Evolutionary conservation across 2,888 invertebrate genomes (phyloP).

Genomic region (Sacculina carcini): DNA sequence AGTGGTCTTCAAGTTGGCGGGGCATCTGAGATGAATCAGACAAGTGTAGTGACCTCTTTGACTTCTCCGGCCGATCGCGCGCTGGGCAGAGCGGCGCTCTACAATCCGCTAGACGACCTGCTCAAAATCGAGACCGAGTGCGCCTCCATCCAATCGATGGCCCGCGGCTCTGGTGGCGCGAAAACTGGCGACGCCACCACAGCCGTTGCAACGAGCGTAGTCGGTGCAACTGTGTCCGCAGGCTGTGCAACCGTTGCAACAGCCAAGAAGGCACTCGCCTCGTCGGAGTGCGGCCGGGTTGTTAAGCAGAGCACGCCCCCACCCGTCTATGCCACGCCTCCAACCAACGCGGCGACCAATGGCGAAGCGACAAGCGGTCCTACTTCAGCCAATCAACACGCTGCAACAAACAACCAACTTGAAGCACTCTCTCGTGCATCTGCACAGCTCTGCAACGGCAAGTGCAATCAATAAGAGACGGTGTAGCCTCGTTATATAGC

Average conservation of each 20-base stretch:
- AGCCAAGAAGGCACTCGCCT: background rate
- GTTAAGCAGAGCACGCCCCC: background rate
- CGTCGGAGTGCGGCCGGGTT: background rate
- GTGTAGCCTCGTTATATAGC: too few species aligned
- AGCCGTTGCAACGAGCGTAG: background rate
- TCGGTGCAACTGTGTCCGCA: too few species aligned
- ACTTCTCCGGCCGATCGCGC: too few species aligned
- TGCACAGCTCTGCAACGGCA: too few species aligned
- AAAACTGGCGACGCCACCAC: background rate
- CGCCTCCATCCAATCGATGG: slow-evolving; percentile 21
- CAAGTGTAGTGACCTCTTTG: too few species aligned
- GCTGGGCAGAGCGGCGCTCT: too few species aligned
- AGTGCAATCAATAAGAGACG: too few species aligned
- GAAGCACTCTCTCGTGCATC: too few species aligned
- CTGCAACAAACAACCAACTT: too few species aligned
- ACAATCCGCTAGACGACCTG: slow-evolving; percentile 19
- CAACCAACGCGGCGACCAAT: background rate
- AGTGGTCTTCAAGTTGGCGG: too few species aligned
- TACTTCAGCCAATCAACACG: background rate
- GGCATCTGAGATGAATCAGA: too few species aligned
- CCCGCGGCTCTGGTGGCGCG: background rate
- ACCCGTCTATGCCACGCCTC: background rate
- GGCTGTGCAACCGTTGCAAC: too few species aligned
- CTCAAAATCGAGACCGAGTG: slow-evolving; percentile 27
- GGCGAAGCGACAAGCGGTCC: background rate